Evolutionary conservation across 2,797 vertebrate species (phyloP).

Genomic region (Pipistrellus pygmaeus): DNA sequence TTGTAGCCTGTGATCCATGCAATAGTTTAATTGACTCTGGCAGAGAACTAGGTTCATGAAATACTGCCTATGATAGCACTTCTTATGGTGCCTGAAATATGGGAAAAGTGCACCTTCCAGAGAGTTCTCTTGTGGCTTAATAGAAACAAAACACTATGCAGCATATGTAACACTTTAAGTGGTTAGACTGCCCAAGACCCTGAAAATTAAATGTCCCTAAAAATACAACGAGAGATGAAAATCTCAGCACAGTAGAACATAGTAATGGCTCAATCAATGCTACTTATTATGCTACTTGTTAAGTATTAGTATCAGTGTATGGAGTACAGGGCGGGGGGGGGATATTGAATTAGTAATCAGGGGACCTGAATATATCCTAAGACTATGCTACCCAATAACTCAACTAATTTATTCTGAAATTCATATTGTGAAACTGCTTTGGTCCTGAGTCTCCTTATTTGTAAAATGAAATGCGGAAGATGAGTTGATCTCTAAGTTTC

Average conservation of each 20-base stretch:
- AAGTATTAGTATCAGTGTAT: background rate
- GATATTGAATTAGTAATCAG: background rate
- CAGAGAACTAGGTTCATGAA: conserved; percentile 6
- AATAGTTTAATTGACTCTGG: conserved; percentile 40
- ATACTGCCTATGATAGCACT: background rate
- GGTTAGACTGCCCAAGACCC: background rate
- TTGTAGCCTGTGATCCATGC: background rate
- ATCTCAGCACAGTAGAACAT: background rate
- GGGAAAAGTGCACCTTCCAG: background rate
- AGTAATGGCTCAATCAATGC: background rate
- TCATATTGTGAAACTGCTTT: conserved; percentile 9
- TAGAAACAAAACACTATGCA: conserved; percentile 41
- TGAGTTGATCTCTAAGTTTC: conserved; percentile 20
- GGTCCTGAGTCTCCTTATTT: background rate
- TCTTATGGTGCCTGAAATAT: background rate
- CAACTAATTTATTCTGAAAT: conserved; percentile 30
- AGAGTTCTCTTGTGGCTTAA: conserved; percentile 39
- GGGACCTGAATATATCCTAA: background rate
- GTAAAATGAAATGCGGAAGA: conserved; percentile 2
- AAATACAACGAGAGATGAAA: background rate
- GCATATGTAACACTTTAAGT: background rate
- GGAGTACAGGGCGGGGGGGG: background rate
- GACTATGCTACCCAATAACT: background rate
- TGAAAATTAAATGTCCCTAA: conserved; percentile 15
- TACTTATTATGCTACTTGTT: background rate